Conservation (phyloP, 2,888 invertebrate genomes). For the Synanthedon myopaeformis region DNA sequence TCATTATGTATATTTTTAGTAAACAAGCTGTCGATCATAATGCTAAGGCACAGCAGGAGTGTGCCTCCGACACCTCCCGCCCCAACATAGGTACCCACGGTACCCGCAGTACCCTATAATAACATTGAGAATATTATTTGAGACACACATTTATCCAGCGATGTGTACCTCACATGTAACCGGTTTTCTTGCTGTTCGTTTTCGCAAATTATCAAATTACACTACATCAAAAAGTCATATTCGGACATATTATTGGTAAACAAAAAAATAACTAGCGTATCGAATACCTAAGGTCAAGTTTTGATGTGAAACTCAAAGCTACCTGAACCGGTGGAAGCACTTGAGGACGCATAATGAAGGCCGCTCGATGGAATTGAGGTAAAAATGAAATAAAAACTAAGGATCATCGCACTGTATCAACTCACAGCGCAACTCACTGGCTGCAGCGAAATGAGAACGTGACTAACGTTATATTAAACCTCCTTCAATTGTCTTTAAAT, state of each 20-base stretch:
- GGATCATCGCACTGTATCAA: conserved; percentile 60
- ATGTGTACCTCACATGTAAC: conserved; percentile 26
- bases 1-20: conserved; percentile 71
- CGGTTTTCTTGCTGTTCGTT: conserved; percentile 45
- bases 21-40: conserved; percentile 71
- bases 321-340: conserved; percentile 60
- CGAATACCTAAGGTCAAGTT: conserved; percentile 65
- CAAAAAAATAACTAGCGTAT: conserved; percentile 56
- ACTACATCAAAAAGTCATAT: conserved; percentile 57
- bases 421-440: neutral
- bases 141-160: conserved; percentile 20
- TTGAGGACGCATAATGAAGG: conserved; percentile 61
- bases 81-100: conserved; percentile 18
- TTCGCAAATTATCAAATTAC: conserved; percentile 60
- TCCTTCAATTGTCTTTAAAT: too few species aligned
- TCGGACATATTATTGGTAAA: conserved; percentile 41
- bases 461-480: neutral
- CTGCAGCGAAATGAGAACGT: neutral
- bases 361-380: conserved; percentile 49
- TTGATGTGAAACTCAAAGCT: conserved; percentile 51
- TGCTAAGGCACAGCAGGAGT: conserved; percentile 55
- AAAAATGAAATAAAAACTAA: conserved; percentile 56
- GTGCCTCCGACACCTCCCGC: conserved; percentile 53
- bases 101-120: conserved; percentile 35
- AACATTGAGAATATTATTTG: conserved; percentile 24